Evolutionary conservation across 2,888 invertebrate genomes (phyloP), one percentile per base, ranked within the genome.

Genomic region (Chrysolina haemoptera): DNA sequence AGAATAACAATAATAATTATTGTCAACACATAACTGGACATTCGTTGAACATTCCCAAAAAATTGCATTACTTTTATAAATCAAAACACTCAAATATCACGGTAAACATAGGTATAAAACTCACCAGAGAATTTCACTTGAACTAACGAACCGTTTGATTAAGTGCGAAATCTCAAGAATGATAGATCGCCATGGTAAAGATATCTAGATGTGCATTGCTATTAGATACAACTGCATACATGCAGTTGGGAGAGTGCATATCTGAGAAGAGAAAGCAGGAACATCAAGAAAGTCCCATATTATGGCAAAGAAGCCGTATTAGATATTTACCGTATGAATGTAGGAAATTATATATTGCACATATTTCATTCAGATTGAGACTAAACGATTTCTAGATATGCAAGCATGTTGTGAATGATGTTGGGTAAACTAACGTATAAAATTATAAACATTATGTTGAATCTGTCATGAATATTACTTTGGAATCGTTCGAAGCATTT

Each of bases 241-340:
- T 59, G 59, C 59, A 59, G 27, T 27, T 59, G 35, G 59, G n/a
- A 59, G 35, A 59, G 27, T 59, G 59, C 59, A 59, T 59, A 59
- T 59, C 27, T 4, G 59, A 35, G 50, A 66, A 66, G 66, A 66
- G 66, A 66, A 66, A 66, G 66, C 66, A 46, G 43, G 41, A 66
- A 66, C 46, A 46, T 48, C 43, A 43, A 66, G 66, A 50, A 66
- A 35, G 50, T 66, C 66, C 50, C 35, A 50, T 66, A 66, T 66
- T 27, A 35, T 59, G 59, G 35, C 27, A 22, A 53, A 53, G 20
- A 53, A 53, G 59, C 59, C 35, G 59, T 22, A 59, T 59, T 27
- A 22, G 35, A 50, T 50, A 50, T 18, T 35, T 59, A 59, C 27
- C 59, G 59, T 59, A 59, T 27, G 59, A 35, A 22, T 59, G 59